Base-by-base conservation (phyloP, 2,113 vertebrate genomes). In the Callipepla squamata region DNA sequence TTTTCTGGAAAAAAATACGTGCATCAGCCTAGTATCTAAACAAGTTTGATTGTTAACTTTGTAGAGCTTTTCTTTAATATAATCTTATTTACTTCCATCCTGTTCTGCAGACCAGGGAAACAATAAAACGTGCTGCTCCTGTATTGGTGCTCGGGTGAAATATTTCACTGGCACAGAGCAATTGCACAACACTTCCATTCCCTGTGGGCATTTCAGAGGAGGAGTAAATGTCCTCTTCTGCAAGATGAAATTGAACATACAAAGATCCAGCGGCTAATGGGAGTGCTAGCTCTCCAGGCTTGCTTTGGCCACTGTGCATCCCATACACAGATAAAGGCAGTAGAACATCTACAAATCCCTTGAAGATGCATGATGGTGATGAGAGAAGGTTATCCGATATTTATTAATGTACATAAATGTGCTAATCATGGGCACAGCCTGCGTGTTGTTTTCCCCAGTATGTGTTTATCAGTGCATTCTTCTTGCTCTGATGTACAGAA, bases 11-110 rank as follows among this genome's bases (percentile, higher is more conserved):
- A 48, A 59, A 28, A 66, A 66, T 32, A 4, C 6, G 17, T 73
- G 69, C 62, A 50, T 78, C 63, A 75, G 20, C 34, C 15, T 47
- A 23, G 38, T 73, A 78, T 57, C 61, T 80, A 73, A 90, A 89
- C 48, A 79, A 67, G 68, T 63, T 83, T 51, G 16, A 65, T 55
- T 61, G 36, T 83, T 84, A 94, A 77, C 65, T 74, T 74, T 36
- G 21, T 85, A 90, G 63, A 51, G 68, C 57, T 90, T 95, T 94
- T 88, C 59, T 92, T 82, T 65, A 79, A 62, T 83, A 20, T 34
- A 74, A 62, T 79, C 44, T 90, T 96, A 75, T 92, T 92, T 94
- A 72, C 38, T 88, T 90, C 36, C 78, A 3, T 58, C 45, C 75
- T 92, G 50, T 80, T 88, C 70, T 93, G 51, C 62, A 90, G 69